phyloP scores from a whole-genome alignment of 2,113 vertebrate species.

The Ancistrus triradiatus region DNA sequence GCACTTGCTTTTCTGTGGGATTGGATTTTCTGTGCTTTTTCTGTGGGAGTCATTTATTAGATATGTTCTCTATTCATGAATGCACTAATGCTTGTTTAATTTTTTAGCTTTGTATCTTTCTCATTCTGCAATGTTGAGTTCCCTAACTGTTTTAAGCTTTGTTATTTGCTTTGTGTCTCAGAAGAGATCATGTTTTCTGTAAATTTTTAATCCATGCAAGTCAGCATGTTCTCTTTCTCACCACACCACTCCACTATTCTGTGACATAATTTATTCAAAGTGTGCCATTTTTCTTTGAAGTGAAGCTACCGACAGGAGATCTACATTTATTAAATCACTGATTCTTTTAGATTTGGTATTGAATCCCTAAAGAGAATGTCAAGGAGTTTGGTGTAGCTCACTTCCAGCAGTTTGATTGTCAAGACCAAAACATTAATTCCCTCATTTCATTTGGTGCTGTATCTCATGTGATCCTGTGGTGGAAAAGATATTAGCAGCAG shows the following conservation, averaged over 20 bases:
- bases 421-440: too few species aligned
- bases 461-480: too few species aligned
- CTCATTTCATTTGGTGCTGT: too few species aligned
- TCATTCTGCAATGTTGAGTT: background rate
- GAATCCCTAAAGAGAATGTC: constrained; percentile 21
- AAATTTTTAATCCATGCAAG: background rate
- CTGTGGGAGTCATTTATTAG: too few species aligned
- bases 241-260: background rate
- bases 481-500: too few species aligned
- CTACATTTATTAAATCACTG: constrained; percentile 30
- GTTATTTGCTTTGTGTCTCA: background rate
- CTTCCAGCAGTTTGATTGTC: too few species aligned
- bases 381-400: background rate
- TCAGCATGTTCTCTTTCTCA: constrained; percentile 12
- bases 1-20: too few species aligned
- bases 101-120: background rate
- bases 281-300: constrained; percentile 22
- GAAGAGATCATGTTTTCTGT: constrained; percentile 6
- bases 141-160: background rate
- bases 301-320: background rate
- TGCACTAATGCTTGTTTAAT: background rate
- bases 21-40: too few species aligned
- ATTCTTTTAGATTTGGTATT: constrained; percentile 25
- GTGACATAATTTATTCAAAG: constrained; percentile 30
- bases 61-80: background rate